Evolutionary conservation across 2,797 vertebrate genomes (phyloP), one percentile per base, ranked within the genome.

Genomic region (Typhlichthys eigenmanni): DNA sequence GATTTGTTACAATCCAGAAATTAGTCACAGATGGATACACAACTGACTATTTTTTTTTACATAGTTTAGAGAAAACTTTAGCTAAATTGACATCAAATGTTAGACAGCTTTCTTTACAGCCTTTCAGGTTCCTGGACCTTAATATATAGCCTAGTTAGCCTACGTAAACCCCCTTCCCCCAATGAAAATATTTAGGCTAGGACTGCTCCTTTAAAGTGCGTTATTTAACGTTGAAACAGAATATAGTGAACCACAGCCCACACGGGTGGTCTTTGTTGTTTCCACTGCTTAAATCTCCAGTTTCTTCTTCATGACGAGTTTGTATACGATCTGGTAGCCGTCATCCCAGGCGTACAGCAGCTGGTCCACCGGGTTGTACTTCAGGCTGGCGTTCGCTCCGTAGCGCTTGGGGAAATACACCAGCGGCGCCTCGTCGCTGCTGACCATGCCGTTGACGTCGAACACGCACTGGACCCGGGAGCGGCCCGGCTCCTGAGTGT

Each of bases 261-360:
- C 9, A 17, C 17, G 4, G 19, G 19, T 3, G 24, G 24, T 1
- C 12, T 38, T 38, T 38, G 8, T 38, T 38, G 14, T 1, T 45
- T 8, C 1, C 51, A 47, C 2, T 7, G 1, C 19, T 87, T 68
- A 94, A 56, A 94, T 83, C 48, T 94, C 93, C 1, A 93, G 81
- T 79, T 98, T 98, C 84, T 92, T 94, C 81, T 94, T 96, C 96
- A 98, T 95, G 83, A 90, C 90, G 48, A 99, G 93, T 85, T 96
- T 97, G 86, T 99, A 99, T 48, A 98, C 90, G 78, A 98, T 95
- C 91, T 99, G 98, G 87, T 98, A 98, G 62, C 98, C 97, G 0
- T 98, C 96, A 0, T 99, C 98, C 98, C 98, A 99, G 74, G 96
- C 97, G 0, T 99, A 99, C 55, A 99, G 90, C 79, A 97, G 93